These are phyloP conservation scores for Sinhomidia bicolor DNA, from an alignment of 2,888 invertebrate species.

Conservation along the genomic window DNA sequence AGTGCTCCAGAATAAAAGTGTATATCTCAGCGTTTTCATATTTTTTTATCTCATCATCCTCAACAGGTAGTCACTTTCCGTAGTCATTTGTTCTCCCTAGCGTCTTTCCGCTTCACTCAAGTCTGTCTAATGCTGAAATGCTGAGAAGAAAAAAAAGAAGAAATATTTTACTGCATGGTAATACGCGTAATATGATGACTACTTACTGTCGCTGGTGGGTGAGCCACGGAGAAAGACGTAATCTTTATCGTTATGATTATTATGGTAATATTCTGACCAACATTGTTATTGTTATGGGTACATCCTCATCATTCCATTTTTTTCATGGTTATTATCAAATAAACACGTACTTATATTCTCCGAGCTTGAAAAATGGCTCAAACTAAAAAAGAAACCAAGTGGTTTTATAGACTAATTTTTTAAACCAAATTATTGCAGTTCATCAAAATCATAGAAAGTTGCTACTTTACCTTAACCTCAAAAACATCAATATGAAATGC, in stretches of 20 bases:
- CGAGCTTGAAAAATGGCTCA: background rate
- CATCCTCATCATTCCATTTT: conserved; percentile 9
- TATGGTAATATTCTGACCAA: conserved; percentile 35
- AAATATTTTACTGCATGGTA: conserved; percentile 11
- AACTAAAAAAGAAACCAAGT: no score
- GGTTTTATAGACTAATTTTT: no score
- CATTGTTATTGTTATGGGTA: conserved; percentile 65
- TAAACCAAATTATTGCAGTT: no score
- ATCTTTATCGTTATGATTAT: conserved; percentile 59
- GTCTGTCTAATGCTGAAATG: conserved; percentile 21
- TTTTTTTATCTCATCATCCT: conserved; percentile 50
- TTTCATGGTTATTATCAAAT: conserved; percentile 32
- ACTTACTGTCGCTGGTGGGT: no score
- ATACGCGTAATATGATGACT: conserved; percentile 1
- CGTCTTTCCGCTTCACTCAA: conserved; percentile 27
- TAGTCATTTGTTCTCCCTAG: conserved; percentile 62
- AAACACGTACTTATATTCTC: background rate
- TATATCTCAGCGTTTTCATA: conserved; percentile 9
- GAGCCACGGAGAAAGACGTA: background rate
- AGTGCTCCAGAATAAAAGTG: background rate
- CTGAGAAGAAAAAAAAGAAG: background rate
- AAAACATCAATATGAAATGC: no score
- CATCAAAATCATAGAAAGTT: no score
- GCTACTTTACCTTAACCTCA: no score
- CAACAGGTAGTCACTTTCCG: conserved; percentile 72